Conservation (phyloP, 2,888 invertebrate species). For the Dicyrtoma fusca region DNA sequence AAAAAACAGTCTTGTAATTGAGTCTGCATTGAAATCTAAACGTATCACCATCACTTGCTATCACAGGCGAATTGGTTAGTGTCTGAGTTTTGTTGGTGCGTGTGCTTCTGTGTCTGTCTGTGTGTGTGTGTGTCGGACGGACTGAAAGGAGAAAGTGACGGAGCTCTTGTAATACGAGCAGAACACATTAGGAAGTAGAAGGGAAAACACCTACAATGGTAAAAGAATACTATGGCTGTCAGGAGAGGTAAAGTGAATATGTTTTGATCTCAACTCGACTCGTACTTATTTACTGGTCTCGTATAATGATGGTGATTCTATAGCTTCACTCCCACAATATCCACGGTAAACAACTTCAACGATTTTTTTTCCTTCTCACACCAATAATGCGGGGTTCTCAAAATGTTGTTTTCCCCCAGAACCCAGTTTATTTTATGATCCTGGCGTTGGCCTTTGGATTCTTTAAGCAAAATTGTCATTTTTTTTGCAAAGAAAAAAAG, state of each 20-base stretch:
- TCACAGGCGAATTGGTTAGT: no score
- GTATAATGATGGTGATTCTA: slow-evolving; percentile 7
- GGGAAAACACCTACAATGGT: slow-evolving; percentile 28
- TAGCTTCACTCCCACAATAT: no score
- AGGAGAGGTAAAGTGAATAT: slow-evolving; percentile 28
- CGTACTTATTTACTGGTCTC: background rate
- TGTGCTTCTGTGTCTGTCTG: background rate
- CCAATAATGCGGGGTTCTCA: no score
- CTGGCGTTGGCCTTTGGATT: no score
- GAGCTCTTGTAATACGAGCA: slow-evolving; percentile 20
- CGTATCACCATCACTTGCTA: slow-evolving; percentile 35
- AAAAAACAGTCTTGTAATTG: slow-evolving; percentile 30
- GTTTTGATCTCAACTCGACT: slow-evolving; percentile 27
- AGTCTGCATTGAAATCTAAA: slow-evolving; percentile 38
- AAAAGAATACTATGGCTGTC: slow-evolving; percentile 33
- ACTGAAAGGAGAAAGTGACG: background rate
- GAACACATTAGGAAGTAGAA: slow-evolving; percentile 14
- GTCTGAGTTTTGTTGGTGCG: no score
- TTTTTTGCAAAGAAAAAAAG: no score
- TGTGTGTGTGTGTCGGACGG: background rate
- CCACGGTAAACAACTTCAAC: background rate
- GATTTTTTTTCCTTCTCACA: no score
- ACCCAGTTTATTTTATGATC: no score
- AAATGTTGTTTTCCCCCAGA: no score
- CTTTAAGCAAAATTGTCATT: no score